Base-by-base conservation (phyloP, 2,113 vertebrate species). In the Neogobius melanostomus region DNA sequence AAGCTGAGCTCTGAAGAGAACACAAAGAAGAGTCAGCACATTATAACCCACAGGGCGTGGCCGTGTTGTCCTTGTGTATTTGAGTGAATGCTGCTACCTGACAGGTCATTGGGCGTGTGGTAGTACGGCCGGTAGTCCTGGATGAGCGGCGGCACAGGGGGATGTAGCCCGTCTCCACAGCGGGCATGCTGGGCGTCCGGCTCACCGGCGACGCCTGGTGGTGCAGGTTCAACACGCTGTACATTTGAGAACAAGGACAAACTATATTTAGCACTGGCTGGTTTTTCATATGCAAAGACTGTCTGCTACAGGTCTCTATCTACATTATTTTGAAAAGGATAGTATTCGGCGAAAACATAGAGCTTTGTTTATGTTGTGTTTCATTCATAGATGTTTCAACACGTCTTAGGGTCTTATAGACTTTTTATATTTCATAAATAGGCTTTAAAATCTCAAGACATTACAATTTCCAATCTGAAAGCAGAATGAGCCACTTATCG, bases 81-180 rank as follows among this genome's bases (percentile, higher is more conserved):
- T 21, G 21, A 21, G 21, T 21, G 21, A 9, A 9, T 56, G 53
- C 17, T 56, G 17, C 6, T 89, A 99, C 98, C 96, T 92, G 97
- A 95, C 75, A 98, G 88, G 85, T 99, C 96, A 0, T 95, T 97
- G 86, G 96, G 94, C 8, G 95, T 94, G 50, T 98, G 95, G 90
- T 98, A 99, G 78, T 98, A 97, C 14, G 98, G 96, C 81, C 97
- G 93, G 75, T 98, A 98, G 92, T 99, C 98, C 81, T 98, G 98
- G 89, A 99, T 95, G 0, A 98, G 94, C 0, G 96, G 96, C 0
- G 93, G 93, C 7, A 93, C 91, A 0, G 96, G 95, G 97, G 97
- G 83, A 99, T 98, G 91, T 98, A 99, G 88, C 92, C 96, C 74
- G 95, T 94, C 84, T 99, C 98, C 68, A 98, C 93, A 6, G 95